These are phyloP conservation scores for Philopotamus ludificatus DNA, from an alignment of 1,140 invertebrate genomes.

Conservation along the genomic window DNA sequence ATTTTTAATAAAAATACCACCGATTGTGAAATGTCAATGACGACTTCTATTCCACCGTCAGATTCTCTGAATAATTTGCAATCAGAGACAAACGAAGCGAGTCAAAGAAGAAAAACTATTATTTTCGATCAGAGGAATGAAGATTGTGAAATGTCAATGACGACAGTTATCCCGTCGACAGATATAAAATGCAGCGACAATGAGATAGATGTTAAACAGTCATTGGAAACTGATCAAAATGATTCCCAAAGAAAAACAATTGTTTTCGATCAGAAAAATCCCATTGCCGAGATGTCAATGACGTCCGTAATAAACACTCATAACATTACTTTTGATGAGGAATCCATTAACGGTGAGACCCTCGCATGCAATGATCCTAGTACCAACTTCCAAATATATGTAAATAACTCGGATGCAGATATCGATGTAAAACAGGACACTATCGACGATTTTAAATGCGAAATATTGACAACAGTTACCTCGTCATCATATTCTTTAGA, in stretches of 20 bases:
- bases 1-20: not conserved
- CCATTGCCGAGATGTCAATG: conserved; percentile 16
- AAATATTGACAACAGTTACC: not conserved
- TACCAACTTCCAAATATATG: too few relatives aligned
- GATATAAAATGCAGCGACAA: not conserved
- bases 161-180: not conserved
- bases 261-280: not conserved
- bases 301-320: not conserved
- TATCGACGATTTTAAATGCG: not conserved
- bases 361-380: too few relatives aligned
- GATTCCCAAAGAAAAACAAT: conserved; percentile 14
- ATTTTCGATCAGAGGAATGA: conserved; percentile 9
- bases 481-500: not conserved
- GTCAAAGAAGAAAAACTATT: conserved; percentile 12
- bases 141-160: conserved; percentile 23
- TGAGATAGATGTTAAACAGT: not conserved
- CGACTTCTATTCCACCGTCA: not conserved
- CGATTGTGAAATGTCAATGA: conserved; percentile 5
- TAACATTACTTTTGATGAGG: too few relatives aligned
- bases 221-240: not conserved
- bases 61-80: too few relatives aligned
- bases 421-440: too few relatives aligned
- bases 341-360: too few relatives aligned
- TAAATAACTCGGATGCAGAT: too few relatives aligned
- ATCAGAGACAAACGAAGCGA: not conserved